Conservation (phyloP, 2,888 invertebrate genomes). For the Physocephala rufipes region DNA sequence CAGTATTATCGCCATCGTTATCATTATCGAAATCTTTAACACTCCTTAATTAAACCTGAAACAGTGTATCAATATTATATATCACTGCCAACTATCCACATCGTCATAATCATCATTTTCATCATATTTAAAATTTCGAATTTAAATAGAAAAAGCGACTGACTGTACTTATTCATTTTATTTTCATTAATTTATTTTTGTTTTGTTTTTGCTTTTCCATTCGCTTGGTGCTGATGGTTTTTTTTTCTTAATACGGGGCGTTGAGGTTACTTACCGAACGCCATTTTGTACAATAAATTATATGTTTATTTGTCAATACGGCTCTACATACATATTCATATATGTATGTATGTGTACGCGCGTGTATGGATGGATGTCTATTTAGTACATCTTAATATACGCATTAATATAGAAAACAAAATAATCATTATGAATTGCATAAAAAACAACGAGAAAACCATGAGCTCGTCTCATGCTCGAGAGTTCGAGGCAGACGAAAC, state of each 20-base stretch:
- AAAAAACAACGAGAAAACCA: neutral
- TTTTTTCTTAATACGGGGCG: constrained; percentile 1
- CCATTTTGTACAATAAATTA: constrained; percentile 9
- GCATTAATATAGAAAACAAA: too few species aligned
- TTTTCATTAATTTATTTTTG: constrained; percentile 3
- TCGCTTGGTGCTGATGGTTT: neutral
- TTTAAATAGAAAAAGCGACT: constrained; percentile 33
- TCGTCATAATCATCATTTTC: neutral
- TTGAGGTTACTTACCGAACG: neutral
- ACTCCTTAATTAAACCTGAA: too few species aligned
- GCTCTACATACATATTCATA: neutral
- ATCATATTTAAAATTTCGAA: neutral
- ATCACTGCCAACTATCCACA: too few species aligned
- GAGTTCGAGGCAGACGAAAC: too few species aligned
- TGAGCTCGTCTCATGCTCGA: neutral
- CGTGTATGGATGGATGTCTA: neutral
- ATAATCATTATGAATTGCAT: neutral
- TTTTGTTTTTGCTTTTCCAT: neutral
- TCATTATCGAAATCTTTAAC: too few species aligned
- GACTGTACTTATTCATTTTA: constrained; percentile 34
- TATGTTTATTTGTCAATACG: constrained; percentile 2
- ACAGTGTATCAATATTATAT: too few species aligned
- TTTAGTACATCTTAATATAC: neutral
- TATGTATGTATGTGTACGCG: constrained; percentile 3
- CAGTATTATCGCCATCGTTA: too few species aligned